A percentile compares a stretch with the other conserved stretches of the same genome.
Evolutionary conservation across 2,797 vertebrate genomes (phyloP).

Genomic region (Molothrus ater): DNA sequence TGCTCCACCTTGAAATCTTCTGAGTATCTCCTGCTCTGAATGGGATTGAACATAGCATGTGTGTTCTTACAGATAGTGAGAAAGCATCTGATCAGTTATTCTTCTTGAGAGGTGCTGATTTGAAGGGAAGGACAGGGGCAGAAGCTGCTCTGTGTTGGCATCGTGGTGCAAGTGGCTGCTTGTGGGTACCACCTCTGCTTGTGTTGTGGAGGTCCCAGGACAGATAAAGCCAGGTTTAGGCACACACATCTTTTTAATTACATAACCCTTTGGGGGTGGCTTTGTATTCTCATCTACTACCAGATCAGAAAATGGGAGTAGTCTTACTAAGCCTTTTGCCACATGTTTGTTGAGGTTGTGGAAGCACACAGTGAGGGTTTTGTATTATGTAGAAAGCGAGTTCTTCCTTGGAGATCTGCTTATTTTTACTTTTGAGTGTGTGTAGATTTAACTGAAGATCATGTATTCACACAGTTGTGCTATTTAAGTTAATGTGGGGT

Average conservation of each 20-base stretch:
- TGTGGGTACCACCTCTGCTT: accelerated
- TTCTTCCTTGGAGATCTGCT: background rate
- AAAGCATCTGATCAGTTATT: background rate
- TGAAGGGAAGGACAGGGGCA: accelerated
- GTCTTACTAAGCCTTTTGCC: background rate
- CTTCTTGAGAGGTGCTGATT: background rate
- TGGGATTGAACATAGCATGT: background rate
- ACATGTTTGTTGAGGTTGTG: background rate
- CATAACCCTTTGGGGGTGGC: background rate
- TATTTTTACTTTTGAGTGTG: background rate
- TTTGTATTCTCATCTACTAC: background rate
- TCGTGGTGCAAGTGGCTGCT: accelerated
- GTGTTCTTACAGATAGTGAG: background rate
- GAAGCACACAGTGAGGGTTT: background rate
- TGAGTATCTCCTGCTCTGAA: background rate
- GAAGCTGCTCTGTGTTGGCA: background rate
- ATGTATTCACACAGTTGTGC: background rate
- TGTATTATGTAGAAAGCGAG: background rate
- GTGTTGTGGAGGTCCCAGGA: background rate
- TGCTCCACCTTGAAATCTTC: background rate
- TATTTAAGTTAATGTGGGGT: background rate
- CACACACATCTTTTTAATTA: background rate
- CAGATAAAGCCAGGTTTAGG: background rate
- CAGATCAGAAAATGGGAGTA: background rate
- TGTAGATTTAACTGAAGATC: constrained; percentile 10